Evolutionary conservation across 2,113 vertebrate species (phyloP).

Genomic region (Capreolus pygargus): DNA sequence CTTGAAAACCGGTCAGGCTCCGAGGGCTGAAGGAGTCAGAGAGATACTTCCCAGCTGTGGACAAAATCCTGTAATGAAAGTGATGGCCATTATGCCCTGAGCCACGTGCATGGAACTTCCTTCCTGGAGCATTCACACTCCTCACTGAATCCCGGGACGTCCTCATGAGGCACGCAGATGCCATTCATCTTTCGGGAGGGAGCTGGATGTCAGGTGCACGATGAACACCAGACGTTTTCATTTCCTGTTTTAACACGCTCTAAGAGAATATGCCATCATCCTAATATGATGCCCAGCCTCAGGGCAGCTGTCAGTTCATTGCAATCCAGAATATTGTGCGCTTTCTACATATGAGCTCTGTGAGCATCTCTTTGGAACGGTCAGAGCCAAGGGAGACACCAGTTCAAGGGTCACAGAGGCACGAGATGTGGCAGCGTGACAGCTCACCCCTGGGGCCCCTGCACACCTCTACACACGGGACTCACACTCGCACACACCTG

Average conservation of each 20-base stretch:
- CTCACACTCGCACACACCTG: no score
- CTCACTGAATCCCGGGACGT: not conserved
- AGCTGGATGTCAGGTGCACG: not conserved
- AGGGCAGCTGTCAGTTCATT: not conserved
- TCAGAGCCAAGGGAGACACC: not conserved
- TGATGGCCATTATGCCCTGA: not conserved
- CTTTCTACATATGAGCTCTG: not conserved
- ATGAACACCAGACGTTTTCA: not conserved
- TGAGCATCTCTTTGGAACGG: rapidly evolving
- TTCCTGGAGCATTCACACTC: no score
- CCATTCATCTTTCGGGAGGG: not conserved
- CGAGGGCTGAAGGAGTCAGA: slow-evolving; percentile 94
- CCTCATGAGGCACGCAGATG: not conserved
- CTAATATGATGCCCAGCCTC: not conserved
- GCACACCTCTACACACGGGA: not conserved
- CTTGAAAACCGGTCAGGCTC: slow-evolving; percentile 92
- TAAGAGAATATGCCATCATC: not conserved
- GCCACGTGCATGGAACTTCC: not conserved
- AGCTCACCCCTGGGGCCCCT: not conserved
- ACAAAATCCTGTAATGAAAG: slow-evolving; percentile 88
- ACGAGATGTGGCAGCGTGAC: rapidly evolving
- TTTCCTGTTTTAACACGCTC: not conserved
- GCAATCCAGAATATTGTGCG: not conserved
- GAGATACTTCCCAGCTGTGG: slow-evolving; percentile 92
- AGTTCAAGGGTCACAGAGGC: not conserved